Conservation (phyloP, 2,888 invertebrate species). For the Hypsopygia costalis region DNA sequence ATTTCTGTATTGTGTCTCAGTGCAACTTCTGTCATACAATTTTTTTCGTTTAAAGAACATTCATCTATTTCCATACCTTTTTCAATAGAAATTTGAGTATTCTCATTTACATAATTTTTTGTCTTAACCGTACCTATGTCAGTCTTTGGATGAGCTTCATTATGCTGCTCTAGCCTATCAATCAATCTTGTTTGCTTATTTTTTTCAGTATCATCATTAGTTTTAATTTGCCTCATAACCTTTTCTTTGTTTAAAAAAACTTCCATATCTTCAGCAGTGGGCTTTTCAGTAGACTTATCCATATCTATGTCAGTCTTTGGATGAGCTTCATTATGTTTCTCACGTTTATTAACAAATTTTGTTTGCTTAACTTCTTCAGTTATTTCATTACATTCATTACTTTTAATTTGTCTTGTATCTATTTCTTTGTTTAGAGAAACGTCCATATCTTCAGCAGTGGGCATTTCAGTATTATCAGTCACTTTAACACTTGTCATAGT, state of each 20-base stretch:
- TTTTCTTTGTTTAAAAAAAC: too few species aligned
- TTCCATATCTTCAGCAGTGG: too few species aligned
- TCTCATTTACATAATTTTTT: not conserved
- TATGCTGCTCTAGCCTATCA: not conserved
- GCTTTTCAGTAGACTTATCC: too few species aligned
- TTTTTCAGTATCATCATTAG: not conserved
- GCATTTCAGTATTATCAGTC: too few species aligned
- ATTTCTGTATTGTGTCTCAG: not conserved
- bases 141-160: not conserved
- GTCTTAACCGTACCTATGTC: not conserved
- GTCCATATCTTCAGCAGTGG: too few species aligned
- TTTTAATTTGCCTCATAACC: not conserved
- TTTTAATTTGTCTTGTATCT: too few species aligned
- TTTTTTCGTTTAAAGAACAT: too few species aligned
- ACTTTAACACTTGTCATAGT: too few species aligned
- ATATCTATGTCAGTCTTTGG: not conserved
- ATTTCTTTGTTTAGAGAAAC: too few species aligned
- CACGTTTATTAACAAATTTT: not conserved
- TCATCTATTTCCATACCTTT: not conserved
- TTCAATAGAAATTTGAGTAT: not conserved
- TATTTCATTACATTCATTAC: not conserved
- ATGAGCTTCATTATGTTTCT: not conserved
- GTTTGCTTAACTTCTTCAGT: not conserved
- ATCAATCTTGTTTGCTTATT: not conserved
- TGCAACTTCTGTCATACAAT: not conserved